Base-by-base conservation (phyloP, 2,113 vertebrate genomes). In the Cettia cetti region DNA sequence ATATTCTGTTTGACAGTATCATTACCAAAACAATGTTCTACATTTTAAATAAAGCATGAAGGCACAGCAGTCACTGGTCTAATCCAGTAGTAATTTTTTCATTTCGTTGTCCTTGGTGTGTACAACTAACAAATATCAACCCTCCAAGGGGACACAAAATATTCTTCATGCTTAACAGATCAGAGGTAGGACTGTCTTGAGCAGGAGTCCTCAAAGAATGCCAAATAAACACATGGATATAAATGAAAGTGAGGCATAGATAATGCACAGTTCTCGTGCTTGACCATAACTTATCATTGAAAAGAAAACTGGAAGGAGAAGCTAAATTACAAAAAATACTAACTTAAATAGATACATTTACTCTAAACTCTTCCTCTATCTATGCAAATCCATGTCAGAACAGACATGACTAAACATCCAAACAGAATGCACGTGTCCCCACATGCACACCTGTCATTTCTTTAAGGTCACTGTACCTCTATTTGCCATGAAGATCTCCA, bases 401-500 rank as follows among this genome's bases (percentile, higher is more conserved):
- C 5, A 42, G 59, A n/a, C 24, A 13, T 15, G n/a, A 45, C 23
- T 47, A 24, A 53, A 54, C 6, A 87, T 22, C 30, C 59, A 37
- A 52, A 68, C 6, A 76, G 33, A 76, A 68, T 26, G 15, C 49
- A n/a, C 12, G 1, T 2, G 3, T n/a, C 21, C 50, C 35, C 45
- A 82, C 0, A 88, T 6, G 7, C 57, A 65, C 33, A 35, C 9
- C 7, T 63, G 42, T 8, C 9, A 35, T 50, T 72, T 20, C 52
- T 71, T 35, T 71, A 74, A 53, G 39, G 27, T 47, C 81, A 47
- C 15, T 92, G 97, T 98, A 99, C 99, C 99, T 98, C 99, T 98
- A 78, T 99, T 99, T 95, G 99, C 99, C 99, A 99, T 98, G 97
- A 99, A 99, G 96, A 99, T 98, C 96, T 99, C 99, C 98, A 99